Percentiles rank a stretch among this genome's conserved stretches.
These are phyloP conservation scores for Aphelocoma coerulescens DNA, from an alignment of 2,113 vertebrate genomes.

Conservation along the genomic window DNA sequence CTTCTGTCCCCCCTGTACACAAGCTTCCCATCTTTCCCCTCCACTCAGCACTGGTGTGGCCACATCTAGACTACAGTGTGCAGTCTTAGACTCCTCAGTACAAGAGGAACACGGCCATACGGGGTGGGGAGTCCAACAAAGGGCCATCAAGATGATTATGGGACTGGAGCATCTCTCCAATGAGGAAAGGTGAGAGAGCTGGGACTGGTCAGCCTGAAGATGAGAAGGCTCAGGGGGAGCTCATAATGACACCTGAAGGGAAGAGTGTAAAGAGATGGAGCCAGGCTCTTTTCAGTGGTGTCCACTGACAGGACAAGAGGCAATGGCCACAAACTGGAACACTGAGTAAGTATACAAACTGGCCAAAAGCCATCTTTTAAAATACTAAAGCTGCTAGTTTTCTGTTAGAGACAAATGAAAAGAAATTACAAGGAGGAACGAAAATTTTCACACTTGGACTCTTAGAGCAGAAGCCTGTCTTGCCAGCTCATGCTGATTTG, in stretches of 20 bases:
- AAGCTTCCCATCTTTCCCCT: background rate
- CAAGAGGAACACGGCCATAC: rapidly evolving
- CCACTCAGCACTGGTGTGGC: background rate
- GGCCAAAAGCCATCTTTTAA: background rate
- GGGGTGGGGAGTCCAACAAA: background rate
- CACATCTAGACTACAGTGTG: background rate
- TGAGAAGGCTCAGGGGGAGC: background rate
- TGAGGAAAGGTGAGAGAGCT: background rate
- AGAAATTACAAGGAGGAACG: background rate
- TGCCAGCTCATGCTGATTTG: background rate
- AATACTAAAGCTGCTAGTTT: background rate
- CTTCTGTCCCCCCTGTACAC: background rate
- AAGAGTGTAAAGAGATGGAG: background rate
- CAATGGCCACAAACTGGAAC: background rate
- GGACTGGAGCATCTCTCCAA: background rate
- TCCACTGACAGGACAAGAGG: background rate
- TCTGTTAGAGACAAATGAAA: background rate
- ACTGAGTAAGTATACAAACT: background rate
- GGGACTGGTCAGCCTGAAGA: background rate
- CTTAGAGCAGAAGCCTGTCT: background rate
- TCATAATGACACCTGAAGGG: background rate
- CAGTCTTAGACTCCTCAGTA: background rate
- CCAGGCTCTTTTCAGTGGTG: background rate
- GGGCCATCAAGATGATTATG: background rate
- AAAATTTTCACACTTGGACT: background rate